Evolutionary conservation across 2,888 invertebrate species (phyloP), one percentile per base, ranked within the genome.

Genomic region (Syrphus vitripennis): DNA sequence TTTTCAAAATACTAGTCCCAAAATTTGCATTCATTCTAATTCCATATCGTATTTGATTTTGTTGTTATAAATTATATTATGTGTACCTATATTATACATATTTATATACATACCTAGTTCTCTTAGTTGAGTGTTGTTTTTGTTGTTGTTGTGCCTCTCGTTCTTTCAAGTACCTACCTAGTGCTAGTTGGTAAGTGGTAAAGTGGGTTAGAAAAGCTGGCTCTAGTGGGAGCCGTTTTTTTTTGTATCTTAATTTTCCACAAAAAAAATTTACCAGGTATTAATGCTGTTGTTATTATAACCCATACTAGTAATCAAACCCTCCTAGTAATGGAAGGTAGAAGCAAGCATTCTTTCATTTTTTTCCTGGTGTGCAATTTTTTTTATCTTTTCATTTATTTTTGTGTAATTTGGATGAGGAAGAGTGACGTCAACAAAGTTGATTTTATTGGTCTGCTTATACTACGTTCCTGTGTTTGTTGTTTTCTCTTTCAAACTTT

Each of bases 371-470:
- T 71, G 65, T 80, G 80, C 80, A 84, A 71, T 76, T 63, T 31
- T 42, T 45, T 69, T 53, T 7, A n/a, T n/a, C n/a, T n/a, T n/a
- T n/a, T n/a, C n/a, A n/a, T n/a, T n/a, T n/a, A n/a, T 63, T 80
- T 70, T 61, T 57, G 65, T 42, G 37, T 71, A 42, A 75, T 83
- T 84, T 76, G n/a, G 12, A 19, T 76, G 71, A 67, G 34, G 21
- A 48, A 29, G 26, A 76, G 75, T 84, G 84, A 84, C 84, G 84
- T 84, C 84, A 84, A 61, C 71, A 19, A 2, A 19, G 45, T 19
- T 48, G 26, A 42, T 61, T 69, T 26, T 59, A 9, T 48, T n/a
- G n/a, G n/a, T 48, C 24, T 37, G 21, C n/a, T 40, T 61, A 16
- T 6, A 16, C 12, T 63, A 21, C 5, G 0, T 48, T 42, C 59